Evolutionary conservation across 2,797 vertebrate species (phyloP).

Genomic region (Merluccius polli): DNA sequence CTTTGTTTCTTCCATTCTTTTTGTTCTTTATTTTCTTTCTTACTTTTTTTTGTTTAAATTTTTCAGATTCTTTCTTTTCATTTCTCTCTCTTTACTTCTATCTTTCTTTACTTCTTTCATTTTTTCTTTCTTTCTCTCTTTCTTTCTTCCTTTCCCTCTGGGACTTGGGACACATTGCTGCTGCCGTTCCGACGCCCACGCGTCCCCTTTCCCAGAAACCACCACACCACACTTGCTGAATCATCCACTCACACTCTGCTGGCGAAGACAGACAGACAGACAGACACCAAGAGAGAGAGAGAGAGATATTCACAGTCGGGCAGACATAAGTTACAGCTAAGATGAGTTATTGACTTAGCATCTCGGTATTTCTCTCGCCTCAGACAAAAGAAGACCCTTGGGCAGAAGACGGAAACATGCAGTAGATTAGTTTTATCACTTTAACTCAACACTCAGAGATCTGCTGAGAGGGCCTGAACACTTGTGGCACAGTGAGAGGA

Average conservation of each 20-base stretch:
- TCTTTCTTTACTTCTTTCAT: slow-evolving; percentile 21
- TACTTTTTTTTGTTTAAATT: slow-evolving; percentile 19
- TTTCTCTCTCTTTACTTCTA: slow-evolving; percentile 35
- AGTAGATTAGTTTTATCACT: background rate
- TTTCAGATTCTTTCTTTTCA: slow-evolving; percentile 22
- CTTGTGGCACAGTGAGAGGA: background rate
- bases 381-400: too few relatives aligned
- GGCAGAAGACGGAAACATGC: too few relatives aligned
- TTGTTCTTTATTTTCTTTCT: slow-evolving; percentile 35
- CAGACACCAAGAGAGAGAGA: slow-evolving; percentile 11
- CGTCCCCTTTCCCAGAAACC: slow-evolving; percentile 45
- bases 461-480: background rate
- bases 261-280: slow-evolving; percentile 8
- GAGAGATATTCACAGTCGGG: background rate
- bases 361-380: too few relatives aligned
- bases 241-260: slow-evolving; percentile 44
- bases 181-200: slow-evolving; percentile 26
- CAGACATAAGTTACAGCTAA: background rate
- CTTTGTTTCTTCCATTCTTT: slow-evolving; percentile 17
- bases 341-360: background rate
- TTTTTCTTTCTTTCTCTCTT: slow-evolving; percentile 37
- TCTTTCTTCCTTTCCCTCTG: slow-evolving; percentile 15
- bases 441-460: background rate
- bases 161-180: slow-evolving; percentile 4
- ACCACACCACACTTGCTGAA: slow-evolving; percentile 45